Evolutionary conservation across 2,113 vertebrate genomes (phyloP).

Genomic region (Sminthopsis crassicaudata): DNA sequence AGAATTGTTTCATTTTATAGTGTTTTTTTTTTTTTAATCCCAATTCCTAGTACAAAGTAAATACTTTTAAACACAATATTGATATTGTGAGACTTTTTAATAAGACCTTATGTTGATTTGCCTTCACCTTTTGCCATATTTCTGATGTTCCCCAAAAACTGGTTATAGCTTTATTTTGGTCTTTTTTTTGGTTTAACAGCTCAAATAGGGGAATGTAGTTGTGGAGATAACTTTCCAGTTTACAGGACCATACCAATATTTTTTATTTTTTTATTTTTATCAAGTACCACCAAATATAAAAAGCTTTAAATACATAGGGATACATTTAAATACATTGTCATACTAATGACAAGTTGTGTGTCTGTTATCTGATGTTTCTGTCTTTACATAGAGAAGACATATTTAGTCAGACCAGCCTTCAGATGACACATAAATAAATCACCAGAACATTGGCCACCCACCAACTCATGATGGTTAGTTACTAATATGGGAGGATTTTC

Average conservation of each 20-base stretch:
- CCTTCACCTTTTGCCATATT: background rate
- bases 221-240: background rate
- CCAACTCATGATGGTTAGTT: background rate
- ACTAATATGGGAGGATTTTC: background rate
- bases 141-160: background rate
- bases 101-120: background rate
- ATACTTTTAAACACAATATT: background rate
- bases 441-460: no score
- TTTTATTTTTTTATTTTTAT: background rate
- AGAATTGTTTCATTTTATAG: background rate
- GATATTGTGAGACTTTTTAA: background rate
- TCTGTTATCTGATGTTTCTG: background rate
- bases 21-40: background rate
- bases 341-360: background rate
- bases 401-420: background rate
- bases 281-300: background rate
- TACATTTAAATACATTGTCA: no score
- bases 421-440: background rate
- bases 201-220: background rate
- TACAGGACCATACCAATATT: background rate
- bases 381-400: background rate
- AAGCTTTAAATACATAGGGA: background rate
- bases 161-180: background rate
- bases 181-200: background rate
- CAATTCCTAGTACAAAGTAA: background rate